Percentiles rank a stretch among this genome's conserved stretches.
Conservation (phyloP, 2,113 vertebrate species). For the Mandrillus leucophaeus region DNA sequence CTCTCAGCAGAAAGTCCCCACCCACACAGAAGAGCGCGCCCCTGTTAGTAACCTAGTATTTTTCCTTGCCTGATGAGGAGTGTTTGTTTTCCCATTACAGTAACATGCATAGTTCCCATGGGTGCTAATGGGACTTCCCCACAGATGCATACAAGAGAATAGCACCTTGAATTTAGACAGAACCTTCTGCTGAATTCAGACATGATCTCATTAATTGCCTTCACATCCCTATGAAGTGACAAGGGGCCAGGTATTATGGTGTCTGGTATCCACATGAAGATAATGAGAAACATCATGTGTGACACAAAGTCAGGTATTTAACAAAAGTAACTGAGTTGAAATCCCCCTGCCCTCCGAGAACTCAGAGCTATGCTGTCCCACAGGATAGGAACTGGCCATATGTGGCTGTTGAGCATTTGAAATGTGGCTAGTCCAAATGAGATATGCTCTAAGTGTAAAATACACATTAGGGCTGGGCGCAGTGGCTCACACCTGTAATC, state of each 20-base stretch:
- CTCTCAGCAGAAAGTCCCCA: conserved; percentile 53
- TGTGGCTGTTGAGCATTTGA: not conserved
- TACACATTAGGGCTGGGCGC: not conserved
- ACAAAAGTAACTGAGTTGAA: not conserved
- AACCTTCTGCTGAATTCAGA: conserved; percentile 61
- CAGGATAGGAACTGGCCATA: not conserved
- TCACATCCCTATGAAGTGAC: not conserved
- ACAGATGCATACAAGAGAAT: not conserved
- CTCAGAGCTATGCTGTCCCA: not conserved
- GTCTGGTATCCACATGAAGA: conserved; percentile 13
- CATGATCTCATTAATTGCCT: conserved; percentile 60
- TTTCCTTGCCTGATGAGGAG: conserved; percentile 24
- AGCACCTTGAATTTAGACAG: conserved; percentile 62
- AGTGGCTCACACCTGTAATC: too few species aligned
- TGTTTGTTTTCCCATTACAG: conserved; percentile 60
- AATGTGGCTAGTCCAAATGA: not conserved
- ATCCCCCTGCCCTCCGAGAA: not conserved
- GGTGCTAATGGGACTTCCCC: conserved; percentile 60
- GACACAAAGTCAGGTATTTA: not conserved
- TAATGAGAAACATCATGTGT: not conserved
- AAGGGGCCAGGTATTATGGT: not conserved
- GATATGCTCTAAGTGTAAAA: accelerated
- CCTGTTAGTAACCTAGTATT: conserved; percentile 18
- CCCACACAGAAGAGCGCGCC: conserved; percentile 51
- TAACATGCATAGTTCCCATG: conserved; percentile 52